Evolutionary conservation across 2,888 invertebrate genomes (phyloP).

Genomic region (Lochmaea capreae): DNA sequence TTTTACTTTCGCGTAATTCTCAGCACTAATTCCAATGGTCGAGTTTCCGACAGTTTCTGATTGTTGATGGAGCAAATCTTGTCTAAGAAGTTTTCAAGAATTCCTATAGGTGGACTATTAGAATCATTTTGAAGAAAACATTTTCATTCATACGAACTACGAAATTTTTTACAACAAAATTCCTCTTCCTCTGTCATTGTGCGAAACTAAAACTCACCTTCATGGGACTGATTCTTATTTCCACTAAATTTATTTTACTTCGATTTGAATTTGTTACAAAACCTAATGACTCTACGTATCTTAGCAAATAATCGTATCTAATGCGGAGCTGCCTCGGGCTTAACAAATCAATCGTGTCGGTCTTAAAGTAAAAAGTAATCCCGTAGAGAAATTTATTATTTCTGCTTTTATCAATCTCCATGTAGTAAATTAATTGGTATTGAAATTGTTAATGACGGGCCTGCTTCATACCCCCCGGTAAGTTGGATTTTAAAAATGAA

Average conservation of each 20-base stretch:
- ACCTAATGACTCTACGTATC: neutral
- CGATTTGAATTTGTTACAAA: neutral
- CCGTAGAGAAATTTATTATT: slow-evolving; percentile 30
- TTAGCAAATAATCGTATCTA: neutral
- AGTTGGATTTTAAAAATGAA: slow-evolving; percentile 19
- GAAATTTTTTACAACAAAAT: no score
- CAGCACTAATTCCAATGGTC: no score
- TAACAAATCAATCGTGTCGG: slow-evolving; percentile 1
- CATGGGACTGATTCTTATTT: no score
- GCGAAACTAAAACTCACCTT: no score
- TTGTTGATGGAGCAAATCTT: no score
- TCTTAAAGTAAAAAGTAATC: slow-evolving; percentile 12
- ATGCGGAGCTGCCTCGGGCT: neutral
- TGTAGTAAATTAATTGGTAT: slow-evolving; percentile 23
- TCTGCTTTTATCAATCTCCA: slow-evolving; percentile 19
- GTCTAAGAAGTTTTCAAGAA: no score
- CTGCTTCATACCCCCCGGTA: slow-evolving; percentile 26
- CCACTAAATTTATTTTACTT: neutral
- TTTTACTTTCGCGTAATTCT: no score
- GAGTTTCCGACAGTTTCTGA: no score
- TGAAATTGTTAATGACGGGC: slow-evolving; percentile 30
- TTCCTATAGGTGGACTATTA: no score
- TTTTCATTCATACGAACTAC: no score
- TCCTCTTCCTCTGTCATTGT: no score
- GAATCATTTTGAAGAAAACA: no score